phyloP scores from a whole-genome alignment of 1,140 invertebrate species.

The Cheumatopsyche charites region DNA sequence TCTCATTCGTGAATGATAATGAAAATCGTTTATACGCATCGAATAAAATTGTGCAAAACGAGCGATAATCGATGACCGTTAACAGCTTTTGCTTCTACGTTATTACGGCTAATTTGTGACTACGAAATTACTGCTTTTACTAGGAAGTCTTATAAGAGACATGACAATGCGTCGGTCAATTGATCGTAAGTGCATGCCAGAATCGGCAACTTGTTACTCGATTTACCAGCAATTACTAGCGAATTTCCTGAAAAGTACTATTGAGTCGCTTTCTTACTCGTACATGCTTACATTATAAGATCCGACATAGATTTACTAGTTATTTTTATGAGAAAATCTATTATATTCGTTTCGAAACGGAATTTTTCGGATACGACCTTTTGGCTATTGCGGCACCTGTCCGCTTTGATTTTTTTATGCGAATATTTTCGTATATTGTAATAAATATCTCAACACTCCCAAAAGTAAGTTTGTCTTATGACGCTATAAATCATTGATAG shows the following conservation, averaged over 20 bases:
- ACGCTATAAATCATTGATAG: neutral
- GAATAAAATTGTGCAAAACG: neutral
- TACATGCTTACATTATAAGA: neutral
- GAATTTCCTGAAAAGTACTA: conserved; percentile 6
- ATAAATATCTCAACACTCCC: neutral
- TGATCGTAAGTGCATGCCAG: too few species aligned
- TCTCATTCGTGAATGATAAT: too few species aligned
- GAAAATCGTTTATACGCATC: neutral
- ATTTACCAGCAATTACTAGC: neutral
- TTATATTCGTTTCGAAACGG: too few species aligned
- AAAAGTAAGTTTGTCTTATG: neutral
- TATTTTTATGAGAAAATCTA: too few species aligned
- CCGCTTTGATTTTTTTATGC: neutral
- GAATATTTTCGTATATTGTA: neutral
- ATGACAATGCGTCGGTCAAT: conserved; percentile 9
- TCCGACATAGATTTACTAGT: too few species aligned
- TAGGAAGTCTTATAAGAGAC: conserved; percentile 4
- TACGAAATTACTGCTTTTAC: neutral
- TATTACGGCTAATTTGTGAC: neutral
- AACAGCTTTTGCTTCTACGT: neutral
- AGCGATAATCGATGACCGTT: neutral
- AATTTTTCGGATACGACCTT: neutral
- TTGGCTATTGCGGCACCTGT: conserved; percentile 5
- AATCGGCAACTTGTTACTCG: neutral
- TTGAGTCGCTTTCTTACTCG: neutral